Percentiles rank a stretch among this genome's conserved stretches.
These are phyloP conservation scores for Sinocyclocheilus rhinocerous DNA, from an alignment of 2,113 vertebrate species.

Conservation along the genomic window DNA sequence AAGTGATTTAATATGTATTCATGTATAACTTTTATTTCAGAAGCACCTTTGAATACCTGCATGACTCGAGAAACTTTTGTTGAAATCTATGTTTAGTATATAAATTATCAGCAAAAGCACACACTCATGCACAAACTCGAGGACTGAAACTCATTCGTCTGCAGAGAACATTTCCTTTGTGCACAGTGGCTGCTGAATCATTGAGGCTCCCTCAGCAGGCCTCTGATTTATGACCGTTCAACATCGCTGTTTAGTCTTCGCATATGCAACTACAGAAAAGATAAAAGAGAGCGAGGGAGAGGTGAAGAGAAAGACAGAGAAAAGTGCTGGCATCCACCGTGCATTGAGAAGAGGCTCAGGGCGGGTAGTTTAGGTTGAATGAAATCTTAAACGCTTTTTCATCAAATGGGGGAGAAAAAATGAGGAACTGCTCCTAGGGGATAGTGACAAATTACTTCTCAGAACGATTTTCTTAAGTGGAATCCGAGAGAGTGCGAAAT, in stretches of 20 bases:
- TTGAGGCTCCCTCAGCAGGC: constrained; percentile 49
- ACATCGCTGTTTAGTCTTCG: constrained; percentile 57
- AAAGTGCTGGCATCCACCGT: not conserved
- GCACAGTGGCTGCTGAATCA: constrained; percentile 40
- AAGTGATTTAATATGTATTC: too few species aligned
- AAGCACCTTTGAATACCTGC: too few species aligned
- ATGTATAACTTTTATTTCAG: too few species aligned
- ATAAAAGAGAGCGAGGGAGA: constrained; percentile 34
- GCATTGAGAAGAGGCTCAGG: not conserved
- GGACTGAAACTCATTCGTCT: not conserved
- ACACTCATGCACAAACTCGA: not conserved
- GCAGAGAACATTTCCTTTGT: constrained; percentile 10
- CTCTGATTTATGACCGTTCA: constrained; percentile 66
- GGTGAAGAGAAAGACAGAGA: constrained; percentile 56
- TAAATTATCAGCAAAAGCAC: not conserved
- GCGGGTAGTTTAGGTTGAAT: not conserved
- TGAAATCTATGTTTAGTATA: not conserved
- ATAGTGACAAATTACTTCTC: constrained; percentile 5
- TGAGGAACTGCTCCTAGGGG: not conserved
- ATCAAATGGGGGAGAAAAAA: constrained; percentile 51
- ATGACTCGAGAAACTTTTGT: not conserved
- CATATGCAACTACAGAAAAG: constrained; percentile 68
- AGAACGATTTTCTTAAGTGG: constrained; percentile 21
- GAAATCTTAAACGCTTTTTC: constrained; percentile 58
- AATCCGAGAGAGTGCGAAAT: not conserved